Base-by-base conservation (phyloP, 2,888 invertebrate genomes). In the Melanotus villosus region DNA sequence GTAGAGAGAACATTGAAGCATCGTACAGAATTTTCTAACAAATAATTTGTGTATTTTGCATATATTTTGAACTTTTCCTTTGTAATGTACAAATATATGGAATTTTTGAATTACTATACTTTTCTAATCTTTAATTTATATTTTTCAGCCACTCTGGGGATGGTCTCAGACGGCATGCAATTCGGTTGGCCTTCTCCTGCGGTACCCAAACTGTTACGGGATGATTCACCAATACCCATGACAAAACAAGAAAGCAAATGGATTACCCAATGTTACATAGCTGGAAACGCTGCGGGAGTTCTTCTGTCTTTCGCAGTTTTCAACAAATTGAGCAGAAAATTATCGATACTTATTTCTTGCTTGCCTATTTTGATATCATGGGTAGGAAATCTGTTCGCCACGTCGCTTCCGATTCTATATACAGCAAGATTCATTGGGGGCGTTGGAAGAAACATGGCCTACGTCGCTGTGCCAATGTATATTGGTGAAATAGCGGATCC, bases 111-210 rank as follows among this genome's bases (percentile, higher is more conserved):
- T 47, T 9, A 38, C n/a, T 6, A 41, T 41, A 41, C 2, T 41
- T 14, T 10, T 32, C n/a, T 32, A 41, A 12, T 7, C 14, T 14
- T 41, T n/a, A 19, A 2, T 3, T 12, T 14, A 16, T 26, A 16
- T 50, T 21, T 50, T 50, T 14, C 50, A 50, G 50, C 50, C 9
- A 50, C 50, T 12, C 12, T 50, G 50, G 50, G 50, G 6, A 50
- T 50, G 50, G 23, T 50, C 10, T 68, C 73, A n/a, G 74, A 75
- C 59, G 75, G 75, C 19, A 75, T 75, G 30, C 84, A 84, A 65
- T 84, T 84, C 63, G 84, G 83, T 16, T 85, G 85, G 85, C 82
- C 84, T 4, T 84, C 85, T n/a, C 84, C 85, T 21, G 81, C 77
- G 1, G 72, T 85, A n/a, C 84, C 84, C 18, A 76, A 76, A 36